Evolutionary conservation across 2,888 invertebrate genomes (phyloP).

Genomic region (Leptinotarsa rubiginosa): DNA sequence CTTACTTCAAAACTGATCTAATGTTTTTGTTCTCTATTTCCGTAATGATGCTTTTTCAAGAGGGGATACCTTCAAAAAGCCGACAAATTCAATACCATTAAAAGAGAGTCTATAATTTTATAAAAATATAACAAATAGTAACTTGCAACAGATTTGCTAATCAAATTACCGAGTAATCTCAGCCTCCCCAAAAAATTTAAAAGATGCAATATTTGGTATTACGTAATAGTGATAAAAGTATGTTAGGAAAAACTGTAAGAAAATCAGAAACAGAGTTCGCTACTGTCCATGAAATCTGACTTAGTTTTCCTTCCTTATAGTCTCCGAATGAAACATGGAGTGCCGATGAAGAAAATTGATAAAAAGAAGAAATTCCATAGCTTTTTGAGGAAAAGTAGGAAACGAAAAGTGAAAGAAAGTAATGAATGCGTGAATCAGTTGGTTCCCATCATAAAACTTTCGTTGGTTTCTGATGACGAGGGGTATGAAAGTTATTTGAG

Average conservation of each 20-base stretch:
- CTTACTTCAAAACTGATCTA: too few relatives aligned
- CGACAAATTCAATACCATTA: too few relatives aligned
- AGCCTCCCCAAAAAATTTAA: too few relatives aligned
- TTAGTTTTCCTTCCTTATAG: slow-evolving; percentile 34
- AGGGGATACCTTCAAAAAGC: too few relatives aligned
- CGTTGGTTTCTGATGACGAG: slow-evolving; percentile 28
- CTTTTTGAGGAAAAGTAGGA: slow-evolving; percentile 28
- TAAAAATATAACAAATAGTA: too few relatives aligned
- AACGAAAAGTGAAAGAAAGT: slow-evolving; percentile 12
- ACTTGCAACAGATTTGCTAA: too few relatives aligned
- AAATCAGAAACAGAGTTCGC: not conserved
- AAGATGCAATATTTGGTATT: too few relatives aligned
- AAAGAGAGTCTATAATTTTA: too few relatives aligned
- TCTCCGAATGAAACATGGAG: slow-evolving; percentile 26
- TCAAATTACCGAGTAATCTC: too few relatives aligned
- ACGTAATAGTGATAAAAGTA: not conserved
- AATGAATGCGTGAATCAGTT: slow-evolving; percentile 9
- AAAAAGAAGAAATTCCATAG: slow-evolving; percentile 37
- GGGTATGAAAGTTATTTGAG: slow-evolving; percentile 28
- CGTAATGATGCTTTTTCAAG: too few relatives aligned
- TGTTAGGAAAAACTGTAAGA: not conserved
- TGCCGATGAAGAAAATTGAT: slow-evolving; percentile 33
- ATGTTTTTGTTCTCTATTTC: too few relatives aligned
- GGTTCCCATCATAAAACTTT: slow-evolving; percentile 22
- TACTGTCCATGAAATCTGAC: not conserved